Evolutionary conservation across 2,113 vertebrate genomes (phyloP).

Genomic region (Myiopsitta monachus): DNA sequence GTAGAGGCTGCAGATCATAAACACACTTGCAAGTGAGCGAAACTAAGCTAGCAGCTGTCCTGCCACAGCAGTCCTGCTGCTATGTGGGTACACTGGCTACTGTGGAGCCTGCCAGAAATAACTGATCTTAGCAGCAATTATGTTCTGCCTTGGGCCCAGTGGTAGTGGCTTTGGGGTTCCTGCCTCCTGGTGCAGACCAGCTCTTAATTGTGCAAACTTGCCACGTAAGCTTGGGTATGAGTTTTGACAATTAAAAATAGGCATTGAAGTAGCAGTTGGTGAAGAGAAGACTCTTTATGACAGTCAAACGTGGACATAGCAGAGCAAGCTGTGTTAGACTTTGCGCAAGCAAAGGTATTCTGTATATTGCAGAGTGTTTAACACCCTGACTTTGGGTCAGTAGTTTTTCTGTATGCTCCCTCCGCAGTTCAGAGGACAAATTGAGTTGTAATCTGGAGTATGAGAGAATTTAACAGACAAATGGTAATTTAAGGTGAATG

Average conservation of each 20-base stretch:
- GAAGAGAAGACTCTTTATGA: background rate
- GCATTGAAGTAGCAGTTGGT: background rate
- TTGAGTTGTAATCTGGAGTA: background rate
- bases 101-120: background rate
- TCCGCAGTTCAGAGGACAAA: background rate
- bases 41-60: background rate
- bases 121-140: background rate
- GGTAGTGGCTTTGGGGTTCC: fast-evolving
- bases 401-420: background rate
- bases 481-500: background rate
- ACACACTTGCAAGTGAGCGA: background rate
- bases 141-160: background rate
- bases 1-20: background rate
- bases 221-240: background rate
- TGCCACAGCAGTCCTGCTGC: background rate
- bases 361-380: background rate
- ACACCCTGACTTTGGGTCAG: background rate
- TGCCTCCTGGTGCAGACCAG: background rate
- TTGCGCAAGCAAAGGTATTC: background rate
- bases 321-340: background rate
- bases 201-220: background rate
- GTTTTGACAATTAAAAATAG: background rate
- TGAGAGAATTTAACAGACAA: background rate
- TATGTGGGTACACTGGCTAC: fast-evolving
- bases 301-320: background rate